Base-by-base conservation (phyloP, 92 coral and sea anemone species). In the Zoanthus sansibaricus region DNA sequence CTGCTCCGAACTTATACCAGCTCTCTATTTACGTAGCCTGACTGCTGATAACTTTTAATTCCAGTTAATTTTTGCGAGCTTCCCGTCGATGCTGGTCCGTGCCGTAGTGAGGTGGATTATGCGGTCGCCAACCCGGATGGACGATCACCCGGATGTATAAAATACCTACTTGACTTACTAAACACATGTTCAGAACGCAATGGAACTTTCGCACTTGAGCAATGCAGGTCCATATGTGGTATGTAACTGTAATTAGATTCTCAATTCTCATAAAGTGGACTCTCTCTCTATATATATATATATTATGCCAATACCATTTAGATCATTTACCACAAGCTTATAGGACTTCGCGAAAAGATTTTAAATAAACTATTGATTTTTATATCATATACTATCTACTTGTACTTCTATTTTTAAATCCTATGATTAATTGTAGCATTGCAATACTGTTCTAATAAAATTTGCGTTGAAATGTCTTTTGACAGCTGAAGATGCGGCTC, bases 21-120 rank as follows among this genome's bases (percentile, higher is more conserved):
- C 55, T 49, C 55, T 49, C 55, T 49, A 49, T 49, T 49, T 3
- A 49, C 4, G 55, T 7, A 11, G 12, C 55, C 55, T 49, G 12
- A 49, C 55, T 7, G 1, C 55, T 49, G 9, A 49, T 49, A 49
- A 49, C 55, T 49, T 17, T 62, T n/a, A 17, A 62, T 4, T 62
- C 8, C 64, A 78, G 83, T 78, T 9, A 59, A 78, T 51, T n/a
- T 78, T 32, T 78, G 83, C 83, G 14, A 78, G 55, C 45, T 78
- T 17, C 72, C 83, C 37, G 83, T 61, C 9, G 83, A 78, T 49
- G 69, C 83, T 21, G 83, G 83, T 21, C 83, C 83, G 49, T 78
- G 83, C 16, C 83, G 72, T 9, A 78, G 83, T 20, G 83, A 78
- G 44, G 83, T 78, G 16, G 33, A 54, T 13, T 17, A 6, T 32